Evolutionary conservation across 2,888 invertebrate species (phyloP), one percentile per base, ranked within the genome.

Genomic region (Erpobdella octoculata): DNA sequence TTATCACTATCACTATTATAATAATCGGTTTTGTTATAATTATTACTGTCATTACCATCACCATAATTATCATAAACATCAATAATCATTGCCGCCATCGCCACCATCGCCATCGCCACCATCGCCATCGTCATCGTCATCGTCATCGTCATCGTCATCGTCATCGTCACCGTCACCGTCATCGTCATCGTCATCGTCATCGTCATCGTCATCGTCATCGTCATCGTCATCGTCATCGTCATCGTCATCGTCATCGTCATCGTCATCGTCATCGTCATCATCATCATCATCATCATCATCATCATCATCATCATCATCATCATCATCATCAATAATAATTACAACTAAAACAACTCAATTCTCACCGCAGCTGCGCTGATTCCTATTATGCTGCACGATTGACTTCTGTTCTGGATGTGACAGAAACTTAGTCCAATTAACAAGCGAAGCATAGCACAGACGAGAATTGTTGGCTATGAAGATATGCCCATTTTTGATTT

Each of bases 381-480:
- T 38, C n/a, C 66, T 64, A 72, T 75, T 75, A 18, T 72, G 21
- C 18, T 28, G 15, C 0, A 73, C 53, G 48, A 68, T 61, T 8
- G 74, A 53, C n/a, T 71, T 69, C 73, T 79, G 79, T 4, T 73
- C 65, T 0, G n/a, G n/a, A 28, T 70, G 71, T 12, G 41, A 67
- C 41, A 76, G 71, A 9, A 81, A 64, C 25, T 25, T 61, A 8
- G 36, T 68, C 76, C 79, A 79, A 66, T 79, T 75, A 61, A 79
- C 72, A 18, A 74, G 73, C 37, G 79, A 88, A 0, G 91, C 92
- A 79, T 91, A 93, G 82, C 95, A 96, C 18, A 96, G 87, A 72
- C 91, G 86, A 75, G 88, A 88, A 81, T 96, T 96, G 82, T 92
- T 91, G 81, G 92, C 86, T 75, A 96, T 92, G 4, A 90, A 89